A percentile compares a stretch with the other conserved stretches of the same genome.
Evolutionary conservation across 2,113 vertebrate genomes (phyloP).

Genomic region (Rhinopithecus roxellana): DNA sequence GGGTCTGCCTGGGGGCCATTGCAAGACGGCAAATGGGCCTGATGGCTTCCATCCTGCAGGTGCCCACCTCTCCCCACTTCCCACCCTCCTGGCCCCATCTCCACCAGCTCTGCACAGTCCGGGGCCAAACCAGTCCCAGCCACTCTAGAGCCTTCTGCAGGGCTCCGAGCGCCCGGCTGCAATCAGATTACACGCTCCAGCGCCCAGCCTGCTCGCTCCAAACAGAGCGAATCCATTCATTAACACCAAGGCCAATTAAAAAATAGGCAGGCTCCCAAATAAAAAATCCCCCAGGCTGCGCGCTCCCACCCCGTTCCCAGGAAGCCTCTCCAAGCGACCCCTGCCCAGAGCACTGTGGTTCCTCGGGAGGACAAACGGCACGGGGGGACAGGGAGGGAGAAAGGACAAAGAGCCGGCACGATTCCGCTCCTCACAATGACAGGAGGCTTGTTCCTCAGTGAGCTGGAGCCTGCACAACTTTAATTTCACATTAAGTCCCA

Average conservation of each 20-base stretch:
- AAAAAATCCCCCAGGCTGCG: background rate
- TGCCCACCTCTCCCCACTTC: background rate
- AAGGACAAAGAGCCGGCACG: background rate
- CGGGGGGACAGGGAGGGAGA: background rate
- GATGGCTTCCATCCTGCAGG: background rate
- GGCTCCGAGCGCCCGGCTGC: conserved; percentile 60
- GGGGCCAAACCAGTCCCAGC: conserved; percentile 48
- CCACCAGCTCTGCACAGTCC: background rate
- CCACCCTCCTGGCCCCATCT: background rate
- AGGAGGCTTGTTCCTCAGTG: background rate
- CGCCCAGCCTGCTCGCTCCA: conserved; percentile 64
- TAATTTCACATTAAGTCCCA: conserved; percentile 20
- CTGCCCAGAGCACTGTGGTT: background rate
- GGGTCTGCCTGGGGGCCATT: accelerated
- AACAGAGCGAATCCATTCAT: conserved; percentile 77
- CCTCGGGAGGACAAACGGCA: accelerated
- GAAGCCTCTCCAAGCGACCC: background rate
- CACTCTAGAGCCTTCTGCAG: background rate
- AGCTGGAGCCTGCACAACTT: conserved; percentile 51
- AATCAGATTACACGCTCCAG: conserved; percentile 75
- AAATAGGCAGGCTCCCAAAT: conserved; percentile 57
- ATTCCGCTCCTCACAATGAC: conserved; percentile 18
- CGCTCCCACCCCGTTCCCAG: background rate
- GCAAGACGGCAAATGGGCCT: accelerated
- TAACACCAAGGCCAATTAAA: conserved; percentile 81